Evolutionary conservation across 2,797 vertebrate species (phyloP).

Genomic region (Pygocentrus nattereri): DNA sequence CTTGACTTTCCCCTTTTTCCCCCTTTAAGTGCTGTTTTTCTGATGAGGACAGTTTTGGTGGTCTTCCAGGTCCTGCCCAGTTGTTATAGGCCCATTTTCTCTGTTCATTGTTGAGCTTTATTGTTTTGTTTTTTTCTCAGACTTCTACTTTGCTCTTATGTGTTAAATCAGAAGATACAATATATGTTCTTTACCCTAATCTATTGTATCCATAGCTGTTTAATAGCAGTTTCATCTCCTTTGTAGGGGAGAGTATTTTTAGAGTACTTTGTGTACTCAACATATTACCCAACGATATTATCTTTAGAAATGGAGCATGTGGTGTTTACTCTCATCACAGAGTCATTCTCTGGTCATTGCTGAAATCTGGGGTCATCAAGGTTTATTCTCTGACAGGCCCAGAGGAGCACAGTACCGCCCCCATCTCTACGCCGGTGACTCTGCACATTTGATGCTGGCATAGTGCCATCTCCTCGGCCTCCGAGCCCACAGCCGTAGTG

Average conservation of each 20-base stretch:
- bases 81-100: no score
- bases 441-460: slow-evolving; percentile 9
- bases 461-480: background rate
- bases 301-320: background rate
- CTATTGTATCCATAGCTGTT: background rate
- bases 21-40: no score
- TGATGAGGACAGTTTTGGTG: no score
- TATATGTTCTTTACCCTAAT: background rate
- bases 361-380: background rate
- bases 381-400: background rate
- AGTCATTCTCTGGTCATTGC: slow-evolving; percentile 5
- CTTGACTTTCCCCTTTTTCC: no score
- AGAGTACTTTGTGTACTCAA: background rate
- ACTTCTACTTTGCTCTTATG: no score
- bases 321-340: background rate
- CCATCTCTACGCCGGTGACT: slow-evolving; percentile 34
- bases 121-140: no score
- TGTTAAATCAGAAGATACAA: no score
- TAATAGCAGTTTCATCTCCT: background rate
- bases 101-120: no score
- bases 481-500: background rate
- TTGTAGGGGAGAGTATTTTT: background rate
- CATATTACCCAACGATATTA: background rate
- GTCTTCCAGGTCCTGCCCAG: no score
- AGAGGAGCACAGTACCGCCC: background rate